Evolutionary conservation across 2,113 vertebrate genomes (phyloP).

Genomic region (Daubentonia madagascariensis): DNA sequence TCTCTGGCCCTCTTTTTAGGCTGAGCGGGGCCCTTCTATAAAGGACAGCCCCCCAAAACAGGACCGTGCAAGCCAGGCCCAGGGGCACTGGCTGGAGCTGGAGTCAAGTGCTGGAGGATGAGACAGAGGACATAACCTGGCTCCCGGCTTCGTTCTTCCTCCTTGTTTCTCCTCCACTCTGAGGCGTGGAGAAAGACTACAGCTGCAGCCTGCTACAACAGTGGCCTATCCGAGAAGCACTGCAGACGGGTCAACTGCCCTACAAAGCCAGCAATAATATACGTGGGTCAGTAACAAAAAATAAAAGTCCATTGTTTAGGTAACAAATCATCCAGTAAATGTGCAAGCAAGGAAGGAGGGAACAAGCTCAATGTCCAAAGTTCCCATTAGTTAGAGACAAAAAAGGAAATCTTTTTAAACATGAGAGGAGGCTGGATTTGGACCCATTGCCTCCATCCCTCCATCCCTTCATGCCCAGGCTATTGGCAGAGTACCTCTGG

Average conservation of each 20-base stretch:
- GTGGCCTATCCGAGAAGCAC: neutral
- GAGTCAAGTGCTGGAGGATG: neutral
- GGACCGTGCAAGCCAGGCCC: fast-evolving
- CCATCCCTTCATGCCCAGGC: neutral
- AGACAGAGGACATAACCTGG: neutral
- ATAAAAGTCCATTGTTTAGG: neutral
- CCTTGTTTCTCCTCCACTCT: neutral
- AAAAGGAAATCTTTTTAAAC: neutral
- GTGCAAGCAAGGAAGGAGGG: neutral
- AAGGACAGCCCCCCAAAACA: neutral
- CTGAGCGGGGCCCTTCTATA: neutral
- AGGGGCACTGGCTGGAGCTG: neutral
- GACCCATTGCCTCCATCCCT: neutral
- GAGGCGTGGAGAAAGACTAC: neutral
- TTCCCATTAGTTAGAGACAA: neutral
- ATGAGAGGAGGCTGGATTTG: neutral
- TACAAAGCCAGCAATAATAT: neutral
- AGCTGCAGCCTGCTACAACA: neutral
- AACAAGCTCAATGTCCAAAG: neutral
- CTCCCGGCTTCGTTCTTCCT: neutral
- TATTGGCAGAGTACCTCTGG: neutral
- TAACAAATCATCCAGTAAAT: neutral
- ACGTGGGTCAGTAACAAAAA: neutral
- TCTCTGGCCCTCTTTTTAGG: neutral
- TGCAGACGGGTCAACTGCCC: neutral